These are phyloP conservation scores for Linnaemya vulpina DNA, from an alignment of 2,888 invertebrate genomes.

Conservation along the genomic window DNA sequence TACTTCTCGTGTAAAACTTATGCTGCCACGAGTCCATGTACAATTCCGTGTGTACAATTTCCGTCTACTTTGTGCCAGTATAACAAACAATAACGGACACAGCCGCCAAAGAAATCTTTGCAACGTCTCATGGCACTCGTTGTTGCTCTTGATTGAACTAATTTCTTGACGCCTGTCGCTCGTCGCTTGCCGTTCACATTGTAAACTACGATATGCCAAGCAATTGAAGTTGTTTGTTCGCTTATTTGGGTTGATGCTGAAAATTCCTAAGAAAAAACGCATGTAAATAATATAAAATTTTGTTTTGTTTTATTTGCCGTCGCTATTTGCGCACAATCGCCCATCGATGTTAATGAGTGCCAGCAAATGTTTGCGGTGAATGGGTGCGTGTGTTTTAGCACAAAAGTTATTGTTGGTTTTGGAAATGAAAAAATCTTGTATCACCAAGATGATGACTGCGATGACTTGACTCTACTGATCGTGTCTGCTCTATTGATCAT, in stretches of 20 bases:
- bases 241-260: neutral
- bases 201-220: neutral
- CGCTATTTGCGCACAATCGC: slow-evolving; percentile 43
- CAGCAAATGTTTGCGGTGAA: neutral
- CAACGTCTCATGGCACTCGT: too few relatives aligned
- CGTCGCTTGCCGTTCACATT: slow-evolving; percentile 2
- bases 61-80: too few relatives aligned
- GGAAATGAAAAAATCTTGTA: slow-evolving; percentile 11
- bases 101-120: too few relatives aligned
- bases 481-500: too few relatives aligned
- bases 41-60: too few relatives aligned
- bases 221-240: neutral
- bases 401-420: slow-evolving; percentile 32
- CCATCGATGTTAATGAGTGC: slow-evolving; percentile 29
- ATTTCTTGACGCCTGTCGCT: neutral
- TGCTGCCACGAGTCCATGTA: too few relatives aligned
- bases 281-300: neutral
- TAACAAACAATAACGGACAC: too few relatives aligned
- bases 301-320: slow-evolving; percentile 1
- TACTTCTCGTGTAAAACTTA: too few relatives aligned
- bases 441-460: slow-evolving; percentile 43
- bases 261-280: slow-evolving; percentile 34
- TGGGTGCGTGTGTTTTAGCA: slow-evolving; percentile 17
- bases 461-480: slow-evolving; percentile 25
- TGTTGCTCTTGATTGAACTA: too few relatives aligned